A percentile compares a stretch with the other conserved stretches of the same genome.
phyloP scores from a whole-genome alignment of 2,888 invertebrate species.

The Dromius quadrimaculatus region DNA sequence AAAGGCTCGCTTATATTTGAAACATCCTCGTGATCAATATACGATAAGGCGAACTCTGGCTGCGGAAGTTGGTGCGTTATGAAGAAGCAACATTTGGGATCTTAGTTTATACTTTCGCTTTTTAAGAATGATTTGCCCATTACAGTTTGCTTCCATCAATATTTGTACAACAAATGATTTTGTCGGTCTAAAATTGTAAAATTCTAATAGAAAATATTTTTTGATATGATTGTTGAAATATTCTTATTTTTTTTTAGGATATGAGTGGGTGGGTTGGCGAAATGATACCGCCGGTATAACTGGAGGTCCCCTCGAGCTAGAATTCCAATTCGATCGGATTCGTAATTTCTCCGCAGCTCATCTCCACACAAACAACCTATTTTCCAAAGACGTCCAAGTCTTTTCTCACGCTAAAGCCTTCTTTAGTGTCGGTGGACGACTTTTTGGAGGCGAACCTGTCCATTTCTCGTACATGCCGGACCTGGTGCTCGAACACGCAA shows the following conservation, averaged over 20 bases:
- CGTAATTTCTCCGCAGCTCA: conserved; percentile 82
- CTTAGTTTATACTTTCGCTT: too few species aligned
- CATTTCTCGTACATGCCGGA: conserved; percentile 83
- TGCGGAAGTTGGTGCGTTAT: too few species aligned
- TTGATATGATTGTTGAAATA: too few species aligned
- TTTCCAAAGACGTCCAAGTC: conserved; percentile 82
- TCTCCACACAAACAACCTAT: conserved; percentile 83
- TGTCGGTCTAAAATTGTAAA: too few species aligned
- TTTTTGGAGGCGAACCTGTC: conserved; percentile 79
- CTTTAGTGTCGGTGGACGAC: conserved; percentile 80
- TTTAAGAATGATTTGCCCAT: too few species aligned
- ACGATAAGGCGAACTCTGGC: too few species aligned
- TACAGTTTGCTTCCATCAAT: too few species aligned
- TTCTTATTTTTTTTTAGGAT: conserved; percentile 70
- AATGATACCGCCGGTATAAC: conserved; percentile 75
- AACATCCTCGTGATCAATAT: too few species aligned
- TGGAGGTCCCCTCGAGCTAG: conserved; percentile 77
- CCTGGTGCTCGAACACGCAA: conserved; percentile 79
- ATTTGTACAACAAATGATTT: too few species aligned
- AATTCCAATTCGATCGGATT: conserved; percentile 83
- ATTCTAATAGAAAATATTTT: too few species aligned
- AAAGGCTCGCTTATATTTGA: too few species aligned
- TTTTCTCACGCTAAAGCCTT: conserved; percentile 83
- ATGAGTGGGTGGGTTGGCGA: conserved; percentile 89
- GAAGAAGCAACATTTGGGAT: too few species aligned